Conservation (phyloP, 2,797 vertebrate species). For the Chaunax sp. region DNA sequence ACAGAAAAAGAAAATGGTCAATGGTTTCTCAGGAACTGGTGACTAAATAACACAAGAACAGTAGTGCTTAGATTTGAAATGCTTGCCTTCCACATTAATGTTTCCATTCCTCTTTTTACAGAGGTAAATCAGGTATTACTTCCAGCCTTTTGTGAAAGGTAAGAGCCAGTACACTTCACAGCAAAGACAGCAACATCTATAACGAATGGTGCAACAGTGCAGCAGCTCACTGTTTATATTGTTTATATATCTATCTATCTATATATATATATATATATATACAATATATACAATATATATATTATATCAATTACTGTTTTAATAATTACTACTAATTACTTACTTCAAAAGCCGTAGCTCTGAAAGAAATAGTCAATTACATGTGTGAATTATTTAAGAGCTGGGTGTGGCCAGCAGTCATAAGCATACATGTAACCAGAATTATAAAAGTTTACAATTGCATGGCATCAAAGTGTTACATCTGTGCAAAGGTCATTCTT, state of each 20-base stretch:
- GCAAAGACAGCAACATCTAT: conserved; percentile 4
- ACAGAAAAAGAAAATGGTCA: conserved; percentile 8
- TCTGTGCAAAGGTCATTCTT: conserved; percentile 12
- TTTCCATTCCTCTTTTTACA: conserved; percentile 46
- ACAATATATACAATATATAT: too few species aligned
- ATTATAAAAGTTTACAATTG: background rate
- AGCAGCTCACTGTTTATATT: background rate
- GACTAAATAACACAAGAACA: conserved; percentile 7
- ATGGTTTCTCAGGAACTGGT: too few species aligned
- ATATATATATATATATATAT: too few species aligned
- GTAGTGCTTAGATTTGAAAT: background rate
- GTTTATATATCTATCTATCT: too few species aligned
- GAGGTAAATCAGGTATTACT: conserved; percentile 8
- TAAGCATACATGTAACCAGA: background rate
- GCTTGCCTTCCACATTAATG: conserved; percentile 11
- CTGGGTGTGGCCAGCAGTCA: conserved; percentile 8
- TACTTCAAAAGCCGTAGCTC: background rate
- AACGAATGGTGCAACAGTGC: background rate
- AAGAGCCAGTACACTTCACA: conserved; percentile 18
- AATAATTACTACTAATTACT: too few species aligned
- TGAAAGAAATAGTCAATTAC: background rate
- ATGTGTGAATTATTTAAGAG: conserved; percentile 4
- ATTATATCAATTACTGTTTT: too few species aligned
- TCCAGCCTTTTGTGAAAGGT: conserved; percentile 44
- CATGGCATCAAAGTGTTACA: background rate